Evolutionary conservation across 2,888 invertebrate genomes (phyloP), one percentile per base, ranked within the genome.

Genomic region (Poecilus cupreus): DNA sequence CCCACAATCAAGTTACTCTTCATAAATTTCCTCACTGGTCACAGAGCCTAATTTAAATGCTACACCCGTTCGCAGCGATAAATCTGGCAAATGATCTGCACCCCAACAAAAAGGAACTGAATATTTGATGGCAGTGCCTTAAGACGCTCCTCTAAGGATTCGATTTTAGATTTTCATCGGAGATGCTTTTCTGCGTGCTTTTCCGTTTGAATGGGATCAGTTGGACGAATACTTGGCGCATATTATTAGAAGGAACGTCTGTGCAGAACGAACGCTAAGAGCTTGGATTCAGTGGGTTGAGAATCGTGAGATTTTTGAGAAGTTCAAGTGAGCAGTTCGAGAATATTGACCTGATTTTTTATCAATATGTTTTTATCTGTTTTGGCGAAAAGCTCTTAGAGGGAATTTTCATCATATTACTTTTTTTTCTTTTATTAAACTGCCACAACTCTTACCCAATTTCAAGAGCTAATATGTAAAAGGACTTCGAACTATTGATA

Each of bases 131-230:
- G 8, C 32, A 32, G 26, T 60, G 60, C 60, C 22, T 32, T 60
- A 60, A 60, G 60, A 60, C n/a, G 60, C 26, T 13, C n/a, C 32
- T 57, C 57, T 13, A 57, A 57, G 60, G 60, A 60, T 60, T 60
- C 60, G 60, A 60, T 60, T 60, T 60, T 24, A 60, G 60, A 60
- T 43, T 60, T 60, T 60, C 60, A 60, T 60, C 60, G 60, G n/a
- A 11, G 60, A 43, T n/a, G 60, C 26, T 60, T 24, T 18, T n/a
- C 60, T 60, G n/a, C 13, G 18, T 18, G 54, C 54, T 54, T 60
- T 60, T 60, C 60, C n/a, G 60, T 26, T 24, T 60, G 22, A 60
- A 60, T 26, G 26, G 26, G 60, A 60, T 60, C 60, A 32, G 24
- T 60, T 60, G 60, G 26, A 22, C 32, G 26, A 60, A 10, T 54